A percentile compares a stretch with the other conserved stretches of the same genome.
phyloP scores from a whole-genome alignment of 2,797 vertebrate genomes.

The Macrochelys suwanniensis region DNA sequence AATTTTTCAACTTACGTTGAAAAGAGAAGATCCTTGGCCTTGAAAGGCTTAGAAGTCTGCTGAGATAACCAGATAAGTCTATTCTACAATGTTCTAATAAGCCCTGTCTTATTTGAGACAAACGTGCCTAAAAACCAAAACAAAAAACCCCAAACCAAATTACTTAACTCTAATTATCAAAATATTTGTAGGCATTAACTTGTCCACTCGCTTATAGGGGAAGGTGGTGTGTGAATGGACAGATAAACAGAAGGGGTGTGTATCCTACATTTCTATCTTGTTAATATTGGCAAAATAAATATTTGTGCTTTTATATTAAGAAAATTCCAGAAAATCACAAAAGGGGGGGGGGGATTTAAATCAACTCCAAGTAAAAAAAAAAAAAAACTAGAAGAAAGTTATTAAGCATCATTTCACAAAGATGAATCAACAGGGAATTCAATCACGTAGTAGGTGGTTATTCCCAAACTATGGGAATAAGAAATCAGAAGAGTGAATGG shows the following conservation, averaged over 20 bases:
- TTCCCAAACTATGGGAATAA: conserved; percentile 37
- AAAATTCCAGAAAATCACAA: background rate
- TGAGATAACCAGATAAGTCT: background rate
- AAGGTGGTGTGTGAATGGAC: background rate
- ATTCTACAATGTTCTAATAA: background rate
- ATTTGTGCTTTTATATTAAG: background rate
- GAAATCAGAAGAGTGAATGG: conserved; percentile 15
- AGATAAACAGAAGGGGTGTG: background rate
- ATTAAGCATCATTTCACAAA: background rate
- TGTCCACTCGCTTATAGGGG: background rate
- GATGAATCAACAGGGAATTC: conserved; percentile 42
- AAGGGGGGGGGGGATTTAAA: background rate
- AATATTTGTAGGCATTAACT: background rate
- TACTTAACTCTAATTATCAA: background rate
- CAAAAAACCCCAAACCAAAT: background rate
- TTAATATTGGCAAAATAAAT: background rate
- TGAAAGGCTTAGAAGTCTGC: background rate
- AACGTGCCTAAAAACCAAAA: background rate
- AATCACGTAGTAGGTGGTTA: conserved; percentile 4
- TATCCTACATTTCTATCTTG: background rate
- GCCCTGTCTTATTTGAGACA: background rate
- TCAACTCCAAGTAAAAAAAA: background rate
- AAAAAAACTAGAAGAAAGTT: conserved; percentile 19
- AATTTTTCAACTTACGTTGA: background rate
- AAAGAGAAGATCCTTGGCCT: background rate